These are phyloP conservation scores for Actinernus sp. DNA, from an alignment of 92 coral and sea anemone species.

Conservation along the genomic window DNA sequence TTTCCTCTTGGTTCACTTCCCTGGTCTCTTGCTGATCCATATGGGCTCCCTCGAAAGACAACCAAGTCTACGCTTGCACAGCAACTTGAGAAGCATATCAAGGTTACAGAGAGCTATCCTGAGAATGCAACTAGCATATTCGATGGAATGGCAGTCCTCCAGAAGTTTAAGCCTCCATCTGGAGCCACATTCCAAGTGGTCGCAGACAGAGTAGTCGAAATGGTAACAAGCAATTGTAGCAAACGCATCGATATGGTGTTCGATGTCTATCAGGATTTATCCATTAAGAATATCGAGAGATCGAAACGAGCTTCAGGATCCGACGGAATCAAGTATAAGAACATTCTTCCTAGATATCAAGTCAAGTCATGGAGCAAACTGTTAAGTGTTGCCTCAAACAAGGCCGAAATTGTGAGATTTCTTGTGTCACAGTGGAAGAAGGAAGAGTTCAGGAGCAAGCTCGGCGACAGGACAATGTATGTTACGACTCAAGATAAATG, in stretches of 20 bases:
- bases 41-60: slow-evolving; percentile 62
- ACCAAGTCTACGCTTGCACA: slow-evolving; percentile 48
- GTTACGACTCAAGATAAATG: slow-evolving; percentile 38
- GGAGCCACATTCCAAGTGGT: slow-evolving; percentile 43
- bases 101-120: slow-evolving; percentile 17
- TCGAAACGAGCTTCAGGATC: slow-evolving; percentile 17
- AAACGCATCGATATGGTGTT: slow-evolving; percentile 37
- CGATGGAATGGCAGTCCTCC: slow-evolving; percentile 61
- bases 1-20: slow-evolving; percentile 69
- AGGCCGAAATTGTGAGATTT: slow-evolving; percentile 51
- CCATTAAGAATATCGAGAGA: slow-evolving; percentile 47
- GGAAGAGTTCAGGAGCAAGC: slow-evolving; percentile 37
- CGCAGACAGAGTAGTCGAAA: slow-evolving; percentile 34
- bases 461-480: slow-evolving; percentile 19
- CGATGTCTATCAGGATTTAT: slow-evolving; percentile 37
- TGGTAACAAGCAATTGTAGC: slow-evolving; percentile 19
- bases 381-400: slow-evolving; percentile 58
- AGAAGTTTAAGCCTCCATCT: slow-evolving; percentile 49
- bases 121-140: slow-evolving; percentile 42
- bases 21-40: slow-evolving; percentile 62
- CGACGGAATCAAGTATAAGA: slow-evolving; percentile 26
- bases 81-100: slow-evolving; percentile 45
- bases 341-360: slow-evolving; percentile 31
- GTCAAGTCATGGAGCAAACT: slow-evolving; percentile 58
- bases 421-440: slow-evolving; percentile 58